Evolutionary conservation across 2,888 invertebrate species (phyloP), one percentile per base, ranked within the genome.

Genomic region (Trachelus iudaicus): DNA sequence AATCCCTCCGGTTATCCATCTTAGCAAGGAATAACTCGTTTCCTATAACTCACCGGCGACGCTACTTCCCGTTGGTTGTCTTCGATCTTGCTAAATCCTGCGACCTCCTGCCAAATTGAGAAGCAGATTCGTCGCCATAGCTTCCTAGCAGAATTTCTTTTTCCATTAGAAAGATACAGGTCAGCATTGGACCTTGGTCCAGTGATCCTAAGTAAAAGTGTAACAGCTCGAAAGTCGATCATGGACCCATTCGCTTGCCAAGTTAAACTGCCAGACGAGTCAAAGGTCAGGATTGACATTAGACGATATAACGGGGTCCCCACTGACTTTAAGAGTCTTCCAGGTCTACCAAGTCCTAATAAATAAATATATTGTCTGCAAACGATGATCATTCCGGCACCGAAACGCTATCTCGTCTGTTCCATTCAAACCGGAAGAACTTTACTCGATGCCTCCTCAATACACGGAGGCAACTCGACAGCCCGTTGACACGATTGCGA

Each of bases 401-500:
- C 23, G 23, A 56, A 56, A 56, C 4, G 23, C 23, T 23, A 23
- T 56, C 9, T 9, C 23, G 23, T 23, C 56, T 56, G 9, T 56
- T 23, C 23, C 23, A 23, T 23, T 56, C 56, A 23, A 23, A 23
- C 23, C 15, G 56, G 23, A 56, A 56, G 56, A 23, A 56, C 56
- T 56, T 15, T 1, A 56, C 56, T 56, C 56, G 23, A 2, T 23
- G 56, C 56, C 9, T 56, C 56, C 9, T 23, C 9, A 56, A 23
- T 23, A 56, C 23, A 15, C 23, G 23, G 23, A 9, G 13, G 34
- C 71, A 34, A 71, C 33, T 31, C 71, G 71, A 71, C 71, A 71
- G 71, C 71, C 71, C 71, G 71, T 74, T 79, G 77, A 80, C 76
- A 77, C 77, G 77, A 79, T 80, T 79, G 77, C 75, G 77, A 79